Conservation (phyloP, 2,797 vertebrate genomes). For the Eulemur rubriventer region DNA sequence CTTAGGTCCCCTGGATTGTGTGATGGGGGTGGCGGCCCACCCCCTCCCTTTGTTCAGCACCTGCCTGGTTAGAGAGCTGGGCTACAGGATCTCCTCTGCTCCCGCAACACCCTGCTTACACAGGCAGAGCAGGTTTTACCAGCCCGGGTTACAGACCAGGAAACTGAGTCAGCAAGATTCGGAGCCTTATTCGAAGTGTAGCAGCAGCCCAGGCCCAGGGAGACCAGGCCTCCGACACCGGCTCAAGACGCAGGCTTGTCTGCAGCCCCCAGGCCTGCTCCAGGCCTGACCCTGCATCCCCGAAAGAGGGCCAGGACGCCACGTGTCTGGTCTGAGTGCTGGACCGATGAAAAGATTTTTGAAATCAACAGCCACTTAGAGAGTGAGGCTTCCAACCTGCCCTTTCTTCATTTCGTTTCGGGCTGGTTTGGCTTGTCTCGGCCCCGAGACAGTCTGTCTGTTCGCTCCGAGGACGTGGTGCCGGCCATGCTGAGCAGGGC, state of each 20-base stretch:
- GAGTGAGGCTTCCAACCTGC: neutral
- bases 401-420: neutral
- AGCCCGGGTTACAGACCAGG: neutral
- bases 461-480: fast-evolving
- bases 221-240: neutral
- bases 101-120: neutral
- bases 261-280: neutral
- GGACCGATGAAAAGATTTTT: neutral
- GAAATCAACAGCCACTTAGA: neutral
- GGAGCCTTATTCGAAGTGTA: neutral
- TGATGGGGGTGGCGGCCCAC: neutral
- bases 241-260: neutral
- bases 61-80: neutral
- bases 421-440: neutral
- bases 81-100: neutral
- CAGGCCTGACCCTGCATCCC: neutral
- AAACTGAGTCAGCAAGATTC: neutral
- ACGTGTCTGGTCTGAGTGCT: neutral
- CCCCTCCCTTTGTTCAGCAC: neutral
- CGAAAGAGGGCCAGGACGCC: neutral
- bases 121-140: neutral
- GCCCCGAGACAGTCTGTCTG: neutral
- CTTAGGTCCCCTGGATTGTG: neutral
- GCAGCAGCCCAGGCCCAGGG: neutral
- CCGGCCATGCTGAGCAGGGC: fast-evolving